phyloP scores from a whole-genome alignment of 2,113 vertebrate species.

The Ceyx cyanopectus region DNA sequence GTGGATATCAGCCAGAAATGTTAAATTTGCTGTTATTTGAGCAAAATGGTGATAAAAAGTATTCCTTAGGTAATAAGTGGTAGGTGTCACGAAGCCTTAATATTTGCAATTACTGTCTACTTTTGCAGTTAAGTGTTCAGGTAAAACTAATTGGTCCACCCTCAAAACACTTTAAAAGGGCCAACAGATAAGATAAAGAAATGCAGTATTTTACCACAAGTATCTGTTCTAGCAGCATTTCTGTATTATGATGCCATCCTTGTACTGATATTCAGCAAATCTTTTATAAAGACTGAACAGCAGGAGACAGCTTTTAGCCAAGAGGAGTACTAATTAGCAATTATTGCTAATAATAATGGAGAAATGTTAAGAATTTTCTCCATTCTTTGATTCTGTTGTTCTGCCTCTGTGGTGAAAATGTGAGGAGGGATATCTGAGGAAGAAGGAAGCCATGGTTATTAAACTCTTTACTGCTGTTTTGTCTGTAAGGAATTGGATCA shows the following conservation, averaged over 20 bases:
- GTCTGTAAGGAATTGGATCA: conserved; percentile 9
- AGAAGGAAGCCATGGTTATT: not conserved
- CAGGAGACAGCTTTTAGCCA: not conserved
- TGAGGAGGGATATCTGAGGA: not conserved
- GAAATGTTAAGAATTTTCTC: not conserved
- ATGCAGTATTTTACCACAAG: not conserved
- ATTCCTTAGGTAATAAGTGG: not conserved
- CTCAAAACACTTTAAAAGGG: not conserved
- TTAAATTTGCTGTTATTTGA: not conserved
- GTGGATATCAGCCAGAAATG: not conserved
- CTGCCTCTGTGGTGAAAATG: not conserved
- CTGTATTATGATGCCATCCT: not conserved
- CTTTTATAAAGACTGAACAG: not conserved
- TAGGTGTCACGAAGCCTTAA: not conserved
- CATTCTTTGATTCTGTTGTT: not conserved
- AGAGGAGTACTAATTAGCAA: not conserved
- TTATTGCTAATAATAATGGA: not conserved
- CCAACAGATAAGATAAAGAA: not conserved
- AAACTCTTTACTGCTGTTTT: not conserved
- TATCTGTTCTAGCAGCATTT: not conserved
- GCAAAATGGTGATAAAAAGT: not conserved
- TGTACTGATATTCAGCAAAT: not conserved
- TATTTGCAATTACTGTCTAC: not conserved
- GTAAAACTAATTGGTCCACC: not conserved
- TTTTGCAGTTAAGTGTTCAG: not conserved